A percentile compares a stretch with the other conserved stretches of the same genome.
Conservation (phyloP, 1,140 invertebrate genomes). For the Drosophila tristis region DNA sequence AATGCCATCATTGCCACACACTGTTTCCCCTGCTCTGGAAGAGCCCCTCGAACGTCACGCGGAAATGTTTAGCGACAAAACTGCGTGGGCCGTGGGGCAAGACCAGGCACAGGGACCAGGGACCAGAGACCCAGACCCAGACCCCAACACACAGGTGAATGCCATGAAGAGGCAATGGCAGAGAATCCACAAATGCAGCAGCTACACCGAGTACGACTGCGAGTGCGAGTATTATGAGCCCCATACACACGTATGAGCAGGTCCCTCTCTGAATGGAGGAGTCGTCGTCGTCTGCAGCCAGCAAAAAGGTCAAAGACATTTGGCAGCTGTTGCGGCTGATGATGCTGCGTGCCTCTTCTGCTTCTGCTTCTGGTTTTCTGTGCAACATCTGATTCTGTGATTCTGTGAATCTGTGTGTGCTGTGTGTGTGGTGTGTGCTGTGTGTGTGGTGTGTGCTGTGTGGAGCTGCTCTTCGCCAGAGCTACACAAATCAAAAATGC, state of each 20-base stretch:
- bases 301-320: conserved; percentile 76
- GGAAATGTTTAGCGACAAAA: conserved; percentile 66
- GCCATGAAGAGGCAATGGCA: conserved; percentile 61
- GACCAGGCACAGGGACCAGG: not conserved
- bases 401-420: conserved; percentile 26
- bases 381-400: conserved; percentile 24
- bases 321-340: conserved; percentile 41
- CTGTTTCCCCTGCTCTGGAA: conserved; percentile 12
- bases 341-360: conserved; percentile 2
- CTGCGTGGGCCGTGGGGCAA: conserved; percentile 39
- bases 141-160: conserved; percentile 65
- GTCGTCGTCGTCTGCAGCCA: conserved; percentile 6
- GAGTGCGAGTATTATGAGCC: conserved; percentile 50
- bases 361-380: conserved; percentile 29
- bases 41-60: not conserved
- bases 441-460: too few species aligned
- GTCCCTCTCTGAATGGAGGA: too few species aligned
- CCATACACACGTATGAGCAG: not conserved
- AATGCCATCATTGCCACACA: conserved; percentile 52
- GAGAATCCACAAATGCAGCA: conserved; percentile 38
- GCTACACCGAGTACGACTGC: conserved; percentile 11
- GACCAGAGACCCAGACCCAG: conserved; percentile 4
- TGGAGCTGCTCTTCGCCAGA: conserved; percentile 25
- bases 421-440: too few species aligned
- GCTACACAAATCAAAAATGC: conserved; percentile 75